phyloP scores from a whole-genome alignment of 2,113 vertebrate genomes.

The Nibea coibor region DNA sequence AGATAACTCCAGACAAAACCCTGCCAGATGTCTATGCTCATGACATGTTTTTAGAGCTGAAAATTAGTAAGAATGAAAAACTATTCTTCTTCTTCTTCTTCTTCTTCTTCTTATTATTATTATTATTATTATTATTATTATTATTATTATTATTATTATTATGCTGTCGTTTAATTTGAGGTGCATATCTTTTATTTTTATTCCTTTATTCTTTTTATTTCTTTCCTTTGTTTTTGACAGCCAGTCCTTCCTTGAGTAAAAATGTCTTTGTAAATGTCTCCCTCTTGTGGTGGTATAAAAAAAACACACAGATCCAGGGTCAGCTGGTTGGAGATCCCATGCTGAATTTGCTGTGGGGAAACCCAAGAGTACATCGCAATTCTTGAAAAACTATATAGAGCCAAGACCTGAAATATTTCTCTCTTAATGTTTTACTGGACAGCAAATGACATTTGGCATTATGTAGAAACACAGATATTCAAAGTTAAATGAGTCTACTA shows the following conservation, averaged over 20 bases:
- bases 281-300: slow-evolving; percentile 64
- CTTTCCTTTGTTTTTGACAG: neutral
- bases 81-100: neutral
- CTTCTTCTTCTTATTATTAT: neutral
- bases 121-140: neutral
- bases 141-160: neutral
- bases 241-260: neutral
- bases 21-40: neutral
- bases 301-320: neutral
- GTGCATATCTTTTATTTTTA: neutral
- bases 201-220: too few relatives aligned
- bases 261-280: slow-evolving; percentile 65
- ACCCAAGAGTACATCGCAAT: too few relatives aligned
- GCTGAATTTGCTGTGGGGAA: too few relatives aligned
- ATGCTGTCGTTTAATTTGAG: neutral
- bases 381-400: too few relatives aligned
- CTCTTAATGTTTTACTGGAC: neutral
- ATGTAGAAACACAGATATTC: neutral
- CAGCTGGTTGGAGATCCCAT: neutral
- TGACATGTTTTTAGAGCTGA: neutral
- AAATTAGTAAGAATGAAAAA: neutral
- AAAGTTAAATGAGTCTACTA: too few relatives aligned
- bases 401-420: neutral
- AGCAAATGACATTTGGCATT: neutral
- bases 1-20: neutral